Conservation (phyloP, 2,113 vertebrate species). For the Trematomus loennbergii region DNA sequence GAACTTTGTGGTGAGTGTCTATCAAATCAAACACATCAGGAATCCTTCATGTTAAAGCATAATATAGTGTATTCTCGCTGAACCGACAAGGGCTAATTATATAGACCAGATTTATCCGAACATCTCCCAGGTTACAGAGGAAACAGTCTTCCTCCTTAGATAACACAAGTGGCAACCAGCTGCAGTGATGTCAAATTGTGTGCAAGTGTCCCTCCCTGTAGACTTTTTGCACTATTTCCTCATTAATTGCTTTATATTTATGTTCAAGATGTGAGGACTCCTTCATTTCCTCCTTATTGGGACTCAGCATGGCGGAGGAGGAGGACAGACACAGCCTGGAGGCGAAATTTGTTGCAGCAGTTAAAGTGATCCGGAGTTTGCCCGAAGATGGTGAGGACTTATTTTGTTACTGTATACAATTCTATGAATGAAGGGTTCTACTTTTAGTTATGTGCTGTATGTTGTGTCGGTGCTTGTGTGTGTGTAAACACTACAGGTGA, state of each 20-base stretch:
- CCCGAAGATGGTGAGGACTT: slow-evolving; percentile 89
- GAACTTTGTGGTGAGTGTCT: slow-evolving; percentile 55
- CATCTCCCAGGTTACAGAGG: slow-evolving; percentile 5
- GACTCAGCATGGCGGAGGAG: slow-evolving; percentile 83
- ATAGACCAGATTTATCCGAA: neutral
- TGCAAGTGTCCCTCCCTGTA: neutral
- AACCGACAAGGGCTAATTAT: neutral
- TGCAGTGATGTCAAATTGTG: neutral
- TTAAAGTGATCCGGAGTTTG: slow-evolving; percentile 93
- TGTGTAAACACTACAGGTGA: slow-evolving; percentile 48
- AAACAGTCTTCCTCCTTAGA: neutral
- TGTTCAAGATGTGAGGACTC: slow-evolving; percentile 58
- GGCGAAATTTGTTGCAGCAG: slow-evolving; percentile 91
- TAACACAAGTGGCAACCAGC: slow-evolving; percentile 11
- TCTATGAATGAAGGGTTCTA: neutral
- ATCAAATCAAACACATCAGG: neutral
- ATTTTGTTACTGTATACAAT: slow-evolving; percentile 1
- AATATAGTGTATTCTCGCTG: neutral
- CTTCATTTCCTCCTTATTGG: slow-evolving; percentile 46
- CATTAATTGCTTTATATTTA: slow-evolving; percentile 1
- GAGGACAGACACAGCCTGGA: slow-evolving; percentile 85
- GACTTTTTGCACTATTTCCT: neutral
- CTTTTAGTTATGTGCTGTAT: neutral
- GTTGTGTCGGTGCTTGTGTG: slow-evolving; percentile 10
- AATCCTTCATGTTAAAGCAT: no score